phyloP scores from a whole-genome alignment of 2,888 invertebrate genomes.

The Volucella bombylans region DNA sequence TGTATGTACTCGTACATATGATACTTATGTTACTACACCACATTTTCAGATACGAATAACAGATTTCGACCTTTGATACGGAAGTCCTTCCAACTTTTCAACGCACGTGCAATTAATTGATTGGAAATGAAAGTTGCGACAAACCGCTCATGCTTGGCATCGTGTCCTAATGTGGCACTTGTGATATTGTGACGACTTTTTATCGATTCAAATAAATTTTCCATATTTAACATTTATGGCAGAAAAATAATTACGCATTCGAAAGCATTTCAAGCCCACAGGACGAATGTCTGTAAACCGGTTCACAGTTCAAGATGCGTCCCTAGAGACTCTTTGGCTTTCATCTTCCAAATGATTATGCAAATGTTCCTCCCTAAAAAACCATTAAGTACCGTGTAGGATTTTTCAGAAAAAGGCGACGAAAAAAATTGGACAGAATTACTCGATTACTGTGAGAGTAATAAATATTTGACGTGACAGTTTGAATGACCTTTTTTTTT shows the following conservation, averaged over 20 bases:
- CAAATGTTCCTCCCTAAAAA: constrained; percentile 23
- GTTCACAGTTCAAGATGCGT: not conserved
- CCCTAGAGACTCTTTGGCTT: constrained; percentile 12
- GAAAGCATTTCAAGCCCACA: not conserved
- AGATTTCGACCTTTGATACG: not conserved
- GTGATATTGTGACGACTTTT: not conserved
- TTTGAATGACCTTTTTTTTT: constrained; percentile 49
- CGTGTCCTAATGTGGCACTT: not conserved
- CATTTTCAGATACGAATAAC: too few species aligned
- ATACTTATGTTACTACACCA: too few species aligned
- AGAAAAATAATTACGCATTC: constrained; percentile 12
- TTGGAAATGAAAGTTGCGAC: constrained; percentile 5
- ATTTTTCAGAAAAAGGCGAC: constrained; percentile 6
- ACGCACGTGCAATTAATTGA: constrained; percentile 15
- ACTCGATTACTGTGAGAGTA: constrained; percentile 43
- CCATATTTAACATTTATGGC: constrained; percentile 22
- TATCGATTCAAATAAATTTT: constrained; percentile 33
- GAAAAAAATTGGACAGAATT: constrained; percentile 20
- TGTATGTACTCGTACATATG: too few species aligned
- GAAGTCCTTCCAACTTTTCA: not conserved
- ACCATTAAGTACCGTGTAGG: constrained; percentile 23
- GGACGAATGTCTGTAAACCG: constrained; percentile 14
- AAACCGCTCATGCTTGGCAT: not conserved
- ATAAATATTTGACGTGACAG: constrained; percentile 63
- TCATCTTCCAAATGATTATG: constrained; percentile 49